Evolutionary conservation across 2,888 invertebrate genomes (phyloP).

Genomic region (Crepidodera aurea): DNA sequence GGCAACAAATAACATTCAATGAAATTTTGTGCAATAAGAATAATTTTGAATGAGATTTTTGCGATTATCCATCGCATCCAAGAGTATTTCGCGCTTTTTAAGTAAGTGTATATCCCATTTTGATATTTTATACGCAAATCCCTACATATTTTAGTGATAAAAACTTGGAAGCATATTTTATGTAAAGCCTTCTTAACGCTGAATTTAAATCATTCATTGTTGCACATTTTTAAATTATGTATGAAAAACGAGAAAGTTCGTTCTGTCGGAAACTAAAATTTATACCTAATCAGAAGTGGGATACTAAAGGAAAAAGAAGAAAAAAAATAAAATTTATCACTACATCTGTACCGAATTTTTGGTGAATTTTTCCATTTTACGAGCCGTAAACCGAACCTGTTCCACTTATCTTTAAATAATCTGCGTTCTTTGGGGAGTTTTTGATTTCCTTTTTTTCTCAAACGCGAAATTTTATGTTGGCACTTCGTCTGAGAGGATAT

Average conservation of each 20-base stretch:
- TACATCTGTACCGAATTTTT: neutral
- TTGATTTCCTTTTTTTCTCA: neutral
- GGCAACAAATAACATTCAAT: no score
- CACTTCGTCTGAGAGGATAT: neutral
- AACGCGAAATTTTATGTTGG: neutral
- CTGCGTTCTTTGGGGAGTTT: neutral
- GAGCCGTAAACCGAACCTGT: neutral
- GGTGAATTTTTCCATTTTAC: neutral
- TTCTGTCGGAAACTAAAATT: neutral
- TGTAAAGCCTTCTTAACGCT: no score
- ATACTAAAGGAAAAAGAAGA: neutral
- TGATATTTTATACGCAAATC: no score
- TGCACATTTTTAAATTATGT: neutral
- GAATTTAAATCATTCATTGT: no score
- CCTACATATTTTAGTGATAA: no score
- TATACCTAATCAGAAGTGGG: neutral
- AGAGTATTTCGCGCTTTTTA: no score
- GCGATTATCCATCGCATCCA: no score
- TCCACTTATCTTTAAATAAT: slow-evolving; percentile 9
- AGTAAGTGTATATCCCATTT: no score
- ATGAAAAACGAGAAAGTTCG: neutral
- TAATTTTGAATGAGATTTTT: no score
- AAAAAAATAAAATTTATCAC: neutral
- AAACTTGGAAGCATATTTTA: no score
- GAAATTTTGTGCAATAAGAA: no score